Conservation (phyloP, 2,797 vertebrate species). For the Siniperca scherzeri region DNA sequence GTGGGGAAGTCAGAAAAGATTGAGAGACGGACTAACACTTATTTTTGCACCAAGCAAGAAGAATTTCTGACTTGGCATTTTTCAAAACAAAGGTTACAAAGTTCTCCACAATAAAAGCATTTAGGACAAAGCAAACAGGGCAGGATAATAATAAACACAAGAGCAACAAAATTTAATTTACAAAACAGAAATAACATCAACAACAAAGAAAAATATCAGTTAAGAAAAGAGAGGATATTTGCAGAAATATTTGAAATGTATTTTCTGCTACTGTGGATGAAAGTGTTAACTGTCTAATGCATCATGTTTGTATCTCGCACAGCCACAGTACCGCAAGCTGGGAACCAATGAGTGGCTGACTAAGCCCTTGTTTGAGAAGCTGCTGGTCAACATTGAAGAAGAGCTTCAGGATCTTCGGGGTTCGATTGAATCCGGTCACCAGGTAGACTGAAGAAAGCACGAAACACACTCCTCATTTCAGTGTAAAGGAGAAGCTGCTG, state of each 20-base stretch:
- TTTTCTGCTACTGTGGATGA: neutral
- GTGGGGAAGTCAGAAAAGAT: no score
- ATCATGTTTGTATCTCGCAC: neutral
- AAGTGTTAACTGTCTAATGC: neutral
- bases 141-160: neutral
- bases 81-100: neutral
- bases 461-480: neutral
- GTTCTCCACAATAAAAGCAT: neutral
- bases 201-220: neutral
- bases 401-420: slow-evolving; percentile 64
- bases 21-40: no score
- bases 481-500: neutral
- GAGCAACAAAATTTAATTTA: neutral
- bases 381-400: slow-evolving; percentile 53
- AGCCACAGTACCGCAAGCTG: slow-evolving; percentile 78
- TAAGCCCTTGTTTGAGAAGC: slow-evolving; percentile 42
- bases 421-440: slow-evolving; percentile 34
- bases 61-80: no score
- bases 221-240: neutral
- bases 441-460: slow-evolving; percentile 66
- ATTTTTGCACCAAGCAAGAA: no score
- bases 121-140: neutral
- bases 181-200: neutral
- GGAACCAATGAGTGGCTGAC: slow-evolving; percentile 81
- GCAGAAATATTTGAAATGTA: neutral